These are phyloP conservation scores for Heliconius ethilla DNA, from an alignment of 2,888 invertebrate genomes.

Conservation along the genomic window DNA sequence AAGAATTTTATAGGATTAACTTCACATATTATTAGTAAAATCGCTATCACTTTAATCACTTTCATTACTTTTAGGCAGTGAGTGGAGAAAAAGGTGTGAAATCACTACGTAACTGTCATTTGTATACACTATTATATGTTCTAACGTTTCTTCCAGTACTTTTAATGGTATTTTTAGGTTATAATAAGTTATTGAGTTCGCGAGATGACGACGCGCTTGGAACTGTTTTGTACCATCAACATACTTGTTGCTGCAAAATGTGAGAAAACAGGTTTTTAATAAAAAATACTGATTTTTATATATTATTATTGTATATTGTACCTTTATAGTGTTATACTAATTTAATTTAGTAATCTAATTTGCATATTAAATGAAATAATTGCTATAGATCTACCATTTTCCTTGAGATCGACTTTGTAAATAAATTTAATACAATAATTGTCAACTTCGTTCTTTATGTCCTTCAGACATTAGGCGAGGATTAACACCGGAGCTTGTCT, in stretches of 20 bases:
- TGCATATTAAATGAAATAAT: background rate
- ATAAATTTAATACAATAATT: background rate
- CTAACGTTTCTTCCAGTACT: background rate
- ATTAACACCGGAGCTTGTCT: background rate
- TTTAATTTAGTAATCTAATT: background rate
- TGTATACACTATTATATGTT: background rate
- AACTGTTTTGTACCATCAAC: constrained; percentile 5
- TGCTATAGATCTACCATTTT: background rate
- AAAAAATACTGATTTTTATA: background rate
- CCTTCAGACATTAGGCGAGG: background rate
- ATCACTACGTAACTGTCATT: background rate
- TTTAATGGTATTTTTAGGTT: background rate
- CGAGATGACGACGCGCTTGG: constrained; percentile 8
- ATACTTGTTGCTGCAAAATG: constrained; percentile 7
- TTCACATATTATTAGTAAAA: constrained; percentile 23
- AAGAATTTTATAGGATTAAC: constrained; percentile 37
- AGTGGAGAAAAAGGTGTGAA: background rate
- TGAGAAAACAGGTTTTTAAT: background rate
- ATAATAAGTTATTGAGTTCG: constrained; percentile 1
- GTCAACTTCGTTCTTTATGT: background rate
- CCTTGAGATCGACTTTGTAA: background rate
- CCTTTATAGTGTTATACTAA: background rate
- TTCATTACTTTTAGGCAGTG: constrained; percentile 8
- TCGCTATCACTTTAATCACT: background rate
- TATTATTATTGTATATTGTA: background rate